Percentiles rank a stretch among this genome's conserved stretches.
Evolutionary conservation across 2,888 invertebrate genomes (phyloP).

Genomic region (Pachymerium ferrugineum): DNA sequence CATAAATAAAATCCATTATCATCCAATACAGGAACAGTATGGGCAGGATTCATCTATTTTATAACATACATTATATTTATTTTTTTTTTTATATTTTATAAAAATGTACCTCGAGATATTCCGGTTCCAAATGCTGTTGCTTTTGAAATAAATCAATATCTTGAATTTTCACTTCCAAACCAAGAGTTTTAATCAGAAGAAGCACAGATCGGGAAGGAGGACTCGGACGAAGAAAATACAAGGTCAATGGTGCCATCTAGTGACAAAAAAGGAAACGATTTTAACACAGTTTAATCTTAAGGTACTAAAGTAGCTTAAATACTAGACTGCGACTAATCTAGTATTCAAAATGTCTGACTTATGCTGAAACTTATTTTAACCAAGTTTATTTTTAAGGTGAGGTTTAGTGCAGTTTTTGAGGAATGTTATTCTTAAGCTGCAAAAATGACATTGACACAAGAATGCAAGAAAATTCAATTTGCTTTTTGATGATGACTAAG

Average conservation of each 20-base stretch:
- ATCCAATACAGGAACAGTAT: constrained; percentile 12
- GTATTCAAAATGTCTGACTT: no score
- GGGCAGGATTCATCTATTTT: constrained; percentile 26
- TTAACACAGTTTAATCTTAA: not conserved
- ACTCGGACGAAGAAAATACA: constrained; percentile 1
- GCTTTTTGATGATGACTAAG: no score
- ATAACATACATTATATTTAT: not conserved
- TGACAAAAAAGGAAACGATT: not conserved
- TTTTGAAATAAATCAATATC: constrained; percentile 12
- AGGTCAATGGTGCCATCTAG: constrained; percentile 28
- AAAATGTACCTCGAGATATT: not conserved
- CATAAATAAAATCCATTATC: constrained; percentile 28
- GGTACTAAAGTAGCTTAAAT: no score
- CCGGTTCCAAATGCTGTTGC: constrained; percentile 8
- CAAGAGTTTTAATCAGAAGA: not conserved
- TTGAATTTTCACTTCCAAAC: not conserved
- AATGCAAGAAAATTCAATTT: no score
- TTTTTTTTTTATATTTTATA: not conserved
- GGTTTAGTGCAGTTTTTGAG: no score
- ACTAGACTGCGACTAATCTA: no score
- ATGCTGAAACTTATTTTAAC: no score
- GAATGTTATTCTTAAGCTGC: no score
- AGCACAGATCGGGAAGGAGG: constrained; percentile 25
- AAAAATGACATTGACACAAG: no score
- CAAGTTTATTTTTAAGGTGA: no score